A percentile compares a stretch with the other conserved stretches of the same genome.
Evolutionary conservation across 2,113 vertebrate species (phyloP).

Genomic region (Deroptyus accipitrinus): DNA sequence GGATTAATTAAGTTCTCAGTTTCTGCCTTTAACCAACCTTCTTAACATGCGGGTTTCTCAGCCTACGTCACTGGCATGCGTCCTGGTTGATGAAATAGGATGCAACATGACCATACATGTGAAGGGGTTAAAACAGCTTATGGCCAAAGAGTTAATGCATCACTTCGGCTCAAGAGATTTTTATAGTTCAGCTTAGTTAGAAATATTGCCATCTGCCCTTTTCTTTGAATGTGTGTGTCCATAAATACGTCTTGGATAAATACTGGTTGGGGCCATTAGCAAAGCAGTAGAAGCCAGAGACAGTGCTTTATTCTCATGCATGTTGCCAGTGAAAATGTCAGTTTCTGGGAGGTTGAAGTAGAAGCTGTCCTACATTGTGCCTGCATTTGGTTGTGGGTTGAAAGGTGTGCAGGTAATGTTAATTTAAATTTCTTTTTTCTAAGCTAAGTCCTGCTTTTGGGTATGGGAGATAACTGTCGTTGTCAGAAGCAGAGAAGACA

Average conservation of each 20-base stretch:
- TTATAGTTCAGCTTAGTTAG: constrained; percentile 27
- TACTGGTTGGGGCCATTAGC: not conserved
- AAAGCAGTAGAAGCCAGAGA: not conserved
- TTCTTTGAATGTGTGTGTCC: not conserved
- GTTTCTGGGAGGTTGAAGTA: not conserved
- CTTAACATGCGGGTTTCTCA: not conserved
- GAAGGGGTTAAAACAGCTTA: constrained; percentile 27
- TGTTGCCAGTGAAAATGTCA: not conserved
- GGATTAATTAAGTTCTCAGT: not conserved
- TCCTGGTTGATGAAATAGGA: not conserved
- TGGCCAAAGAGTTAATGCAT: not conserved
- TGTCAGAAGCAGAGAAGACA: constrained; percentile 6
- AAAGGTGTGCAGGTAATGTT: not conserved
- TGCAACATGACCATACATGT: not conserved
- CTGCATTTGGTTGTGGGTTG: not conserved
- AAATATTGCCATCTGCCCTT: constrained; percentile 22
- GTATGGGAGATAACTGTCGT: not conserved
- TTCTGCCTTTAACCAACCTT: not conserved
- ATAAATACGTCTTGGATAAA: not conserved
- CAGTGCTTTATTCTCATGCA: not conserved
- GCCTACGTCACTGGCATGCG: not conserved
- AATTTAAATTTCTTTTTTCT: not conserved
- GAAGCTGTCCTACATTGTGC: not conserved
- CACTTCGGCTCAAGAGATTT: not conserved
- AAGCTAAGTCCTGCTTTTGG: not conserved